phyloP scores from a whole-genome alignment of 2,113 vertebrate genomes.

The Brienomyrus brachyistius region DNA sequence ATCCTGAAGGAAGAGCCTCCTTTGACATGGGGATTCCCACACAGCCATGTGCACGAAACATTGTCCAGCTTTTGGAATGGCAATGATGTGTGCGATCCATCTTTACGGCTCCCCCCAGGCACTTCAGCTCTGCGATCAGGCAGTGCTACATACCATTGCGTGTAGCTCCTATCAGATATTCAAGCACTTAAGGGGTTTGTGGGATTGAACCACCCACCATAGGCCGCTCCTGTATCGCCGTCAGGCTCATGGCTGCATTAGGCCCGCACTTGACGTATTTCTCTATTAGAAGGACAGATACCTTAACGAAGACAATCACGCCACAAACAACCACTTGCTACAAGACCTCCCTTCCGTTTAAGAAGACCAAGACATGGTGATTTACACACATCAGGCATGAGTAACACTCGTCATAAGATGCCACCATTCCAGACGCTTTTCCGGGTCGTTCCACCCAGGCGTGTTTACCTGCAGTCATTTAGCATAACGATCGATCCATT shows the following conservation, averaged over 20 bases:
- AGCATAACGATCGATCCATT: constrained; percentile 7
- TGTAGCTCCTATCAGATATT: background rate
- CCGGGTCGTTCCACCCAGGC: background rate
- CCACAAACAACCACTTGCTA: background rate
- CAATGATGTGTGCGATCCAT: background rate
- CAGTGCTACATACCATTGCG: background rate
- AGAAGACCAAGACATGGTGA: background rate
- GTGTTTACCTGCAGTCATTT: constrained; percentile 11
- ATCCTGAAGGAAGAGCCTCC: background rate
- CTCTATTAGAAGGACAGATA: background rate
- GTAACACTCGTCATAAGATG: background rate
- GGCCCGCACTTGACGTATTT: background rate
- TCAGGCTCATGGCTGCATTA: background rate
- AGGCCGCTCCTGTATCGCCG: background rate
- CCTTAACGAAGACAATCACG: background rate
- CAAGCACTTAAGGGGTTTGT: background rate
- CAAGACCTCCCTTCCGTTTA: background rate
- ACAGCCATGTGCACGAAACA: background rate
- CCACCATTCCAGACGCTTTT: background rate
- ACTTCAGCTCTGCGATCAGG: background rate
- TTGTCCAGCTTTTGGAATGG: background rate
- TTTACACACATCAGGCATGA: background rate
- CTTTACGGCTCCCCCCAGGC: background rate
- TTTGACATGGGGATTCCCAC: background rate
- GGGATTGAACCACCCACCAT: background rate